These are phyloP conservation scores for Leptinotarsa juncta DNA, from an alignment of 2,888 invertebrate species.

Conservation along the genomic window DNA sequence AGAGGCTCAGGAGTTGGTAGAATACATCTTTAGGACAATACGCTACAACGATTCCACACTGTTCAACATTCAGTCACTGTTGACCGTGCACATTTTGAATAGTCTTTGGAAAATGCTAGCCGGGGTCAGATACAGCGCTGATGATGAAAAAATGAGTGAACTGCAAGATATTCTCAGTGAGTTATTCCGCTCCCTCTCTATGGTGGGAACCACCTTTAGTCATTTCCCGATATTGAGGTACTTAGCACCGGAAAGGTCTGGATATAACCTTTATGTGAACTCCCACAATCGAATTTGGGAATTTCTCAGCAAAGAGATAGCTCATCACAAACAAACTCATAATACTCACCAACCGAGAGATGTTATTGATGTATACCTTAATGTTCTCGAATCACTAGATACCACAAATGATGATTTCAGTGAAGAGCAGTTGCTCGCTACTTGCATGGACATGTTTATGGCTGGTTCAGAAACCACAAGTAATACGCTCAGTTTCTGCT, in stretches of 20 bases:
- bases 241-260: conserved; percentile 80
- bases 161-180: conserved; percentile 78
- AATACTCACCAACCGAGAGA: conserved; percentile 76
- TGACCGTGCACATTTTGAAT: conserved; percentile 82
- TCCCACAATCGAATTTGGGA: conserved; percentile 79
- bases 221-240: conserved; percentile 74
- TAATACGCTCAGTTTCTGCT: conserved; percentile 81
- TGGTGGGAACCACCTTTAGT: conserved; percentile 84
- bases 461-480: conserved; percentile 89
- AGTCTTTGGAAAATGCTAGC: conserved; percentile 88
- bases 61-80: conserved; percentile 77
- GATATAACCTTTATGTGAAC: conserved; percentile 79
- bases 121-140: conserved; percentile 77
- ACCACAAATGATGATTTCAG: conserved; percentile 66
- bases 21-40: conserved; percentile 66
- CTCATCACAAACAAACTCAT: conserved; percentile 76
- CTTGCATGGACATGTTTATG: conserved; percentile 88
- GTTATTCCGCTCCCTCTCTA: conserved; percentile 80
- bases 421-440: conserved; percentile 81
- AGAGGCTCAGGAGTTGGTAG: conserved; percentile 76
- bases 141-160: conserved; percentile 76
- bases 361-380: conserved; percentile 85
- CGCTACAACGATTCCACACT: conserved; percentile 60
- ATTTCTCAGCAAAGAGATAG: conserved; percentile 78
- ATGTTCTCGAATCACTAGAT: conserved; percentile 73